phyloP scores from a whole-genome alignment of 1,140 invertebrate genomes.

The Pseudomyrmex gracilis region DNA sequence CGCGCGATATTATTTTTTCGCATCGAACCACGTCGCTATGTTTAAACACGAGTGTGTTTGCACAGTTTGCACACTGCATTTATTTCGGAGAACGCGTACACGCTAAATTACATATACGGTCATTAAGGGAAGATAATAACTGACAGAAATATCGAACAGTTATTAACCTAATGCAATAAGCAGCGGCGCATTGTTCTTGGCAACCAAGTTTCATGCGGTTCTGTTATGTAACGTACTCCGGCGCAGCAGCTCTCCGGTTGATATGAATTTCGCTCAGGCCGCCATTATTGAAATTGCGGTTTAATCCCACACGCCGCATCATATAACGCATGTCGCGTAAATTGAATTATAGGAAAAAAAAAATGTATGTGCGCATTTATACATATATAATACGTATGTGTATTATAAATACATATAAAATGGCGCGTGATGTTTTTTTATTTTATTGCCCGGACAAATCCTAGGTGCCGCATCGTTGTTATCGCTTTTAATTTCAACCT shows the following conservation, averaged over 20 bases:
- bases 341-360: slow-evolving; percentile 27
- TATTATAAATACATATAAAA: slow-evolving; percentile 6
- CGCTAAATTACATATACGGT: slow-evolving; percentile 4
- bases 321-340: slow-evolving; percentile 20
- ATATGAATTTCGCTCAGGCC: slow-evolving; percentile 32
- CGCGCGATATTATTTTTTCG: neutral
- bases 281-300: slow-evolving; percentile 55
- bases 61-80: neutral
- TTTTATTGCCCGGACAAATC: slow-evolving; percentile 28
- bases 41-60: neutral
- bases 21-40: neutral
- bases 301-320: slow-evolving; percentile 20
- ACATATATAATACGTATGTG: neutral
- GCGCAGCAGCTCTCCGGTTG: slow-evolving; percentile 25
- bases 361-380: neutral
- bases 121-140: slow-evolving; percentile 31
- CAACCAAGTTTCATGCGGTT: slow-evolving; percentile 48
- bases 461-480: slow-evolving; percentile 49
- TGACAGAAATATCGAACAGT: slow-evolving; percentile 34
- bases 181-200: slow-evolving; percentile 51
- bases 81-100: no score
- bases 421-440: neutral
- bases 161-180: slow-evolving; percentile 57
- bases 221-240: slow-evolving; percentile 30
- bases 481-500: slow-evolving; percentile 54